A percentile compares a stretch with the other conserved stretches of the same genome.
Evolutionary conservation across 2,113 vertebrate species (phyloP).

Genomic region (Phoxinus phoxinus): DNA sequence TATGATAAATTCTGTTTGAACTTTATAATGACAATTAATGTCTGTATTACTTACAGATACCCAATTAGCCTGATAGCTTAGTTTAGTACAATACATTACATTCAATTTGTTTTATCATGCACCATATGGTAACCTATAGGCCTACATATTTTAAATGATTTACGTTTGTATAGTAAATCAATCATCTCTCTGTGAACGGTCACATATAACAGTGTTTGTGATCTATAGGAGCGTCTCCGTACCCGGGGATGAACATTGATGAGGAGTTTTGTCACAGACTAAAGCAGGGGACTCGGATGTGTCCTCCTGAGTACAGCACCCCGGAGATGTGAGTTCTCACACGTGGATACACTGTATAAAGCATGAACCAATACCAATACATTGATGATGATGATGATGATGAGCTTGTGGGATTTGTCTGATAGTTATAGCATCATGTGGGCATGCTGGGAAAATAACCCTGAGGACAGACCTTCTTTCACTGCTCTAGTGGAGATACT

Average conservation of each 20-base stretch:
- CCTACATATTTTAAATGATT: too few relatives aligned
- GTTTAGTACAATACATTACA: too few relatives aligned
- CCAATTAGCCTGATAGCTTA: too few relatives aligned
- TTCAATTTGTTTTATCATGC: too few relatives aligned
- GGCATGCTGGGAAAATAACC: constrained; percentile 86
- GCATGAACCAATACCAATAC: not conserved
- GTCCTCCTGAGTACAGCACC: constrained; percentile 86
- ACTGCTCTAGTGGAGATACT: constrained; percentile 84
- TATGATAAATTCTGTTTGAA: too few relatives aligned
- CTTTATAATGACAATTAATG: too few relatives aligned
- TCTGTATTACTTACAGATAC: too few relatives aligned
- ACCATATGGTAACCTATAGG: too few relatives aligned
- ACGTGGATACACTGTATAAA: not conserved
- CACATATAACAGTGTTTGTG: not conserved
- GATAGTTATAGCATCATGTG: constrained; percentile 91
- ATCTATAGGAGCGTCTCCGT: constrained; percentile 87
- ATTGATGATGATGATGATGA: not conserved
- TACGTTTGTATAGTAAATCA: too few relatives aligned
- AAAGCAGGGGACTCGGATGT: constrained; percentile 91
- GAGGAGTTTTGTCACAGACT: constrained; percentile 93
- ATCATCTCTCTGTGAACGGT: too few relatives aligned
- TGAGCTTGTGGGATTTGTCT: not conserved
- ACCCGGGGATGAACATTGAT: constrained; percentile 91
- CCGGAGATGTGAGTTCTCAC: constrained; percentile 85
- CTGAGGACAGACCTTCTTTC: constrained; percentile 86